A percentile compares a stretch with the other conserved stretches of the same genome.
Conservation (phyloP, 2,113 vertebrate species). For the Petrocephalus microphthalmus region DNA sequence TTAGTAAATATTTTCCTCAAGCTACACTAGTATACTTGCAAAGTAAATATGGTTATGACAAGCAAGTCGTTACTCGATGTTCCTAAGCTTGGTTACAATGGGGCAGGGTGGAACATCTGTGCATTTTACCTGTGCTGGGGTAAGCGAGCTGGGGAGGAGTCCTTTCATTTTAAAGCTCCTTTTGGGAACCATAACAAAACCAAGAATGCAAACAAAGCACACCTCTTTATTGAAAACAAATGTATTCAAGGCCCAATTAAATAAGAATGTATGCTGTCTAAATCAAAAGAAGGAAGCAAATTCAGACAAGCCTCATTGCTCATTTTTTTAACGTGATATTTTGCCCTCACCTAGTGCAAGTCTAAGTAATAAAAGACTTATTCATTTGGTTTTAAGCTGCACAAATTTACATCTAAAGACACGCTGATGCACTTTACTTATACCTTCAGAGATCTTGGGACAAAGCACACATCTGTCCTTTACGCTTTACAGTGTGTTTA, state of each 20-base stretch:
- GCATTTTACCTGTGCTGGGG: constrained; percentile 16
- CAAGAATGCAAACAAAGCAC: constrained; percentile 43
- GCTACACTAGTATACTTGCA: neutral
- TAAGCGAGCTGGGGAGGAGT: constrained; percentile 3
- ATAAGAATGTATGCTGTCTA: constrained; percentile 34
- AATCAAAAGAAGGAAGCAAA: constrained; percentile 11
- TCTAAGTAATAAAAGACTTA: constrained; percentile 9
- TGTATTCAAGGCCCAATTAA: constrained; percentile 43
- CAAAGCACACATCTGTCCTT: neutral
- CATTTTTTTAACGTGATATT: constrained; percentile 23
- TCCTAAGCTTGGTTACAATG: constrained; percentile 3
- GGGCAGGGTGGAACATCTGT: constrained; percentile 7
- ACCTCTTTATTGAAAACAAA: constrained; percentile 53
- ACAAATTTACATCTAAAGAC: neutral
- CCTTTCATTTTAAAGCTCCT: constrained; percentile 24
- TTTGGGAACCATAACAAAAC: constrained; percentile 25
- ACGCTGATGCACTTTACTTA: neutral
- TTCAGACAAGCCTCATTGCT: constrained; percentile 20
- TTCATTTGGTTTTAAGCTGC: constrained; percentile 11
- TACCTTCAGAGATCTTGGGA: neutral
- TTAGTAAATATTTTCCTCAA: neutral
- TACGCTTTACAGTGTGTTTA: neutral
- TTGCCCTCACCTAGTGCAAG: constrained; percentile 19
- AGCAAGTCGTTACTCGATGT: neutral
- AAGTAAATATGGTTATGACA: constrained; percentile 12